Evolutionary conservation across 2,113 vertebrate genomes (phyloP).

Genomic region (Cacatua alba): DNA sequence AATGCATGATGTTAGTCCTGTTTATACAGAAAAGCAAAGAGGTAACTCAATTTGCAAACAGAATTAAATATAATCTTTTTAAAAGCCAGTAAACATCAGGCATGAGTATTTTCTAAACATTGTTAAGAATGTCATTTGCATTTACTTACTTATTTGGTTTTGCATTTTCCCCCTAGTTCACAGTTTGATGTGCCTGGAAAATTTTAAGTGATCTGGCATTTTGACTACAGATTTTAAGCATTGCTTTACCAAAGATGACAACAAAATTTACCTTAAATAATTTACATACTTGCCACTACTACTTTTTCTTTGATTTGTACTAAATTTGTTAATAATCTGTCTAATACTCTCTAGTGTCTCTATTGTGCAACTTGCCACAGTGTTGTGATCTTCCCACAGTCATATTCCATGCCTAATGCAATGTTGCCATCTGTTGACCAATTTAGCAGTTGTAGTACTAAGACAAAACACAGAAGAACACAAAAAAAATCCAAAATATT

Average conservation of each 20-base stretch:
- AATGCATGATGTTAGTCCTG: not conserved
- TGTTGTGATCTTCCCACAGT: not conserved
- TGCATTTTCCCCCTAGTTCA: not conserved
- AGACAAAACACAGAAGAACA: not conserved
- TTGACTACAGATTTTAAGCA: not conserved
- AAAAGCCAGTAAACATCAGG: not conserved
- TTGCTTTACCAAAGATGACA: not conserved
- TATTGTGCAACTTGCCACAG: not conserved
- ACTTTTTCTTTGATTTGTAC: not conserved
- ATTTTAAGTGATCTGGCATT: not conserved
- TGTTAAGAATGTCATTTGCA: not conserved
- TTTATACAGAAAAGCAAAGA: not conserved
- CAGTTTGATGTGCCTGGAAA: not conserved
- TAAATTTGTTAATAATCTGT: not conserved
- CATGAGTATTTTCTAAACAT: not conserved
- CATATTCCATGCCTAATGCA: slow-evolving; percentile 9
- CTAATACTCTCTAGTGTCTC: not conserved
- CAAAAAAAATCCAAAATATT: not conserved
- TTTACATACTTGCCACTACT: not conserved
- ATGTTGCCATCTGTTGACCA: slow-evolving; percentile 64
- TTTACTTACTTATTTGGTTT: not conserved
- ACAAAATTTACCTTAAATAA: not conserved
- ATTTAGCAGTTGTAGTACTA: not conserved
- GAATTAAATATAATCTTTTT: not conserved
- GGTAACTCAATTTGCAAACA: not conserved